Conservation (phyloP, 2,113 vertebrate species). For the Empidonax traillii region DNA sequence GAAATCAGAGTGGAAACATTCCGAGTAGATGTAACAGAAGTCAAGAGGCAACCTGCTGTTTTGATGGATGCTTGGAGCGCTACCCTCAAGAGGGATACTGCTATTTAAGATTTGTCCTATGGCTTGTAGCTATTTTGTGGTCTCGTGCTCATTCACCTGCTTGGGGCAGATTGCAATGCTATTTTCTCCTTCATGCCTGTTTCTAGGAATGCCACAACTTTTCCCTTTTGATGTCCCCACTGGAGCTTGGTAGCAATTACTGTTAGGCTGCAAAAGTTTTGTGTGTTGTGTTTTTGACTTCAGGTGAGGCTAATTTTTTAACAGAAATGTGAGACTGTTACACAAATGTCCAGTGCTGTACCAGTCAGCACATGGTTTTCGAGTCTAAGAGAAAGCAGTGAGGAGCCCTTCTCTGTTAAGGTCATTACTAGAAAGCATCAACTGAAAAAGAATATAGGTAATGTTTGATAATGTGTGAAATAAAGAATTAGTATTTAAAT, state of each 20-base stretch:
- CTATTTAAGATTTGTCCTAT: background rate
- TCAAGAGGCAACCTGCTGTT: background rate
- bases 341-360: background rate
- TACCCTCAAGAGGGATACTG: background rate
- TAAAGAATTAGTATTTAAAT: background rate
- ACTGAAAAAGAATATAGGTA: background rate
- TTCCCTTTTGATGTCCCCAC: background rate
- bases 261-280: background rate
- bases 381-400: background rate
- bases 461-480: background rate
- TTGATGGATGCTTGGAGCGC: background rate
- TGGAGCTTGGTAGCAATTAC: background rate
- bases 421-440: background rate
- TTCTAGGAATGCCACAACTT: background rate
- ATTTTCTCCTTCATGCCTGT: background rate
- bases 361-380: background rate
- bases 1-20: background rate
- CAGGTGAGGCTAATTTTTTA: background rate
- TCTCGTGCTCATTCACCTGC: background rate
- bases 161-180: background rate
- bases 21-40: background rate
- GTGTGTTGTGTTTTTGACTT: background rate
- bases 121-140: background rate
- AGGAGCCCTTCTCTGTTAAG: background rate
- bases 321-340: background rate